phyloP scores from a whole-genome alignment of 2,113 vertebrate species.

The Tretioscincus oriximinensis region DNA sequence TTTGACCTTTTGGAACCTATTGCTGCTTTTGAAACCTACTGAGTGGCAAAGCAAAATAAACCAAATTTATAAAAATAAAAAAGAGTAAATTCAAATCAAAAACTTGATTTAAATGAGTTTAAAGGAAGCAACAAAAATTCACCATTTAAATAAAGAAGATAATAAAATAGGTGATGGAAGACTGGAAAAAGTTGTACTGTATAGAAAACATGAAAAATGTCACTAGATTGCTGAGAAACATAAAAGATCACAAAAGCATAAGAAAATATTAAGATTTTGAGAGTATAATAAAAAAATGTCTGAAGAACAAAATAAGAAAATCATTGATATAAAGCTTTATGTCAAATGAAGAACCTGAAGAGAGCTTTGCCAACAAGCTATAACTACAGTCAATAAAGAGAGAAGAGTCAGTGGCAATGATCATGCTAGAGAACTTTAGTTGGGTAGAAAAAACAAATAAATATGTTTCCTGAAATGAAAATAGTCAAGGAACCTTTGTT shows the following conservation, averaged over 20 bases:
- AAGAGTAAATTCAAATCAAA: neutral
- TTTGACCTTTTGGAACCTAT: too few species aligned
- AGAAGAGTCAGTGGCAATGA: neutral
- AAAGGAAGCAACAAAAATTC: neutral
- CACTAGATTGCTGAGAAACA: neutral
- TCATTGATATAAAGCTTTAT: neutral
- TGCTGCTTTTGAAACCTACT: too few species aligned
- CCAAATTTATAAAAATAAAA: too few species aligned
- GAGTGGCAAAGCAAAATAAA: too few species aligned
- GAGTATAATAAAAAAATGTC: neutral
- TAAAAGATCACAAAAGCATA: neutral
- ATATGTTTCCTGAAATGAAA: neutral
- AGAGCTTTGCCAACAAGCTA: neutral
- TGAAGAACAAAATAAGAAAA: neutral
- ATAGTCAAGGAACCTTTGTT: neutral
- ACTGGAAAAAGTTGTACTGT: neutral
- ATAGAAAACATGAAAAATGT: neutral
- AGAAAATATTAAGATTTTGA: neutral
- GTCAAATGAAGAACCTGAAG: neutral
- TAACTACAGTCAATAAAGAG: neutral
- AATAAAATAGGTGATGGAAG: conserved; percentile 6
- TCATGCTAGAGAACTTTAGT: neutral
- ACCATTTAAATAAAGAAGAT: neutral
- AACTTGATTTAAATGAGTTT: neutral
- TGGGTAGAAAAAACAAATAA: neutral